Conservation (phyloP, 2,113 vertebrate genomes). For the Phocoena phocoena region DNA sequence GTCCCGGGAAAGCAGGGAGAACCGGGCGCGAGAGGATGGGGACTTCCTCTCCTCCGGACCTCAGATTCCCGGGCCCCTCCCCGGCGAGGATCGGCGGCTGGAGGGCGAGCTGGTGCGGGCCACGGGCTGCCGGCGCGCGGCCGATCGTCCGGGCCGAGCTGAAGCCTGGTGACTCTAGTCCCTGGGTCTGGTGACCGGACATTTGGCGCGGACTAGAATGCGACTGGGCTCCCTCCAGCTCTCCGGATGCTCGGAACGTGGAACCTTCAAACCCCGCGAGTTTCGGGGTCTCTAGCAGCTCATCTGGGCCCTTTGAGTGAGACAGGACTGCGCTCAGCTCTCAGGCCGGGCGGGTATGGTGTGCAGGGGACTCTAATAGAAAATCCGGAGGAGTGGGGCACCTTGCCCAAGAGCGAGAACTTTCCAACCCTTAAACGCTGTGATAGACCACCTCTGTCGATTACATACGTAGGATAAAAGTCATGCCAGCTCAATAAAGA, state of each 20-base stretch:
- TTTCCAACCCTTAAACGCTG: not conserved
- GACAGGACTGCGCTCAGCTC: not conserved
- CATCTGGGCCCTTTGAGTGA: not conserved
- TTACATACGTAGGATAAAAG: not conserved
- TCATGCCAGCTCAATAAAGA: not conserved
- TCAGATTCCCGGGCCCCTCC: not conserved
- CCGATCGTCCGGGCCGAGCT: accelerated
- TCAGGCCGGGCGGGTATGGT: too few species aligned
- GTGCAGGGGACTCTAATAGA: not conserved
- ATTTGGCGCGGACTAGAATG: not conserved
- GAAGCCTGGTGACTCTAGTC: not conserved
- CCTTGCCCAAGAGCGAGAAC: not conserved
- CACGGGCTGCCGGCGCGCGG: accelerated
- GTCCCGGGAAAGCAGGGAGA: not conserved
- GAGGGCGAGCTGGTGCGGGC: not conserved
- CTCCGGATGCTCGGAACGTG: not conserved
- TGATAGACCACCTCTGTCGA: not conserved
- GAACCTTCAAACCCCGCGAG: not conserved
- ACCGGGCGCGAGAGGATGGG: not conserved
- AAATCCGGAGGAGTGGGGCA: not conserved
- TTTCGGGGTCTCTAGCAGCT: not conserved
- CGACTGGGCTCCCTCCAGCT: not conserved
- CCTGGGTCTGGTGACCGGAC: too few species aligned
- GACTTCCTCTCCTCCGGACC: not conserved
- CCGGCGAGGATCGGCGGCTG: not conserved